Base-by-base conservation (phyloP, 1,140 invertebrate genomes). In the Drosophila funebris region DNA sequence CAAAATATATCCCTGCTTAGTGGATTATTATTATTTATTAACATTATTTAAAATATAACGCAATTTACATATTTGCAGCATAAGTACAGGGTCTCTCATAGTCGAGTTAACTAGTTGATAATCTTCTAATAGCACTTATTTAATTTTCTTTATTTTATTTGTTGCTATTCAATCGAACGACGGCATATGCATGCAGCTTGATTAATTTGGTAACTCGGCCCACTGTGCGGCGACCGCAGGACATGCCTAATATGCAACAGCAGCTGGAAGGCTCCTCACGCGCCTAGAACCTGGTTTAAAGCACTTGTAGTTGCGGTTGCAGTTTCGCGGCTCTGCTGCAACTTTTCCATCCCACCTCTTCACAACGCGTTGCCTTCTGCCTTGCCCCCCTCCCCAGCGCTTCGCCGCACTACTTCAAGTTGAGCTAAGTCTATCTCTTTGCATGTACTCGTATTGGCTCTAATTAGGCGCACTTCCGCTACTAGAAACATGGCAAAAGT, bases 171-270 rank as follows among this genome's bases (percentile, higher is more conserved):
- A 27, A 4, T 27, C 5, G 24, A 27, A 27, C 6, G 22, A 4
- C 4, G 22, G 4, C 1, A 22, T 27, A n/a, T 36, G 11, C 5
- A 9, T 33, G 3, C 9, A 8, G 11, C 9, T n/a, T n/a, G n/a
- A n/a, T n/a, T 9, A 33, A 3, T 11, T 33, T 33, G 31, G 9
- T 13, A 5, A 36, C n/a, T 36, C 13, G 0, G 3, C 11, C 33
- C 33, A 36, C 33, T 4, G 33, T 36, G 33, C 33, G 16, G 48
- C 50, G 52, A 64, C 68, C 68, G 33, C 68, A 71, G 68, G 33
- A 41, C 60, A 71, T 61, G 68, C 68, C 57, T 71, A 71, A 66
- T 66, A 61, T 50, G 44, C 44, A 46, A 13, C 44, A 56, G 60
- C 67, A 56, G 18, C 39, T 63, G 60, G 50, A 27, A 36, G 33